These are phyloP conservation scores for Panurus biarmicus DNA, from an alignment of 2,113 vertebrate species.

Conservation along the genomic window DNA sequence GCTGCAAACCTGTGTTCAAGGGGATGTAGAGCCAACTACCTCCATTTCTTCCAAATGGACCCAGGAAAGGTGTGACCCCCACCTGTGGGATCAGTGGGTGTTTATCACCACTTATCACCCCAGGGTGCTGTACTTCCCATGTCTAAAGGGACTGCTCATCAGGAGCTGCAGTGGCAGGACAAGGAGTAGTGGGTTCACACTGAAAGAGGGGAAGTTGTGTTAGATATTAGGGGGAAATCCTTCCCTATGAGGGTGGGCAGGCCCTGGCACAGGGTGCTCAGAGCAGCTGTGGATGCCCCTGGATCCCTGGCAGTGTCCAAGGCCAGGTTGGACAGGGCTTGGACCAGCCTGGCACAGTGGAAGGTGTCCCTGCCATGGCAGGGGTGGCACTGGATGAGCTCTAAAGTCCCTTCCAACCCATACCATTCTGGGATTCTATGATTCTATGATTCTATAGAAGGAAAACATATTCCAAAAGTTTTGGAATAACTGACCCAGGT, in stretches of 20 bases:
- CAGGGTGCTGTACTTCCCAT: neutral
- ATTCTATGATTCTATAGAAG: neutral
- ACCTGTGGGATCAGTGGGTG: fast-evolving
- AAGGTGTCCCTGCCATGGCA: neutral
- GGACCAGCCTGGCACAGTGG: fast-evolving
- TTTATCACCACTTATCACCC: neutral
- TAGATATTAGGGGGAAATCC: neutral
- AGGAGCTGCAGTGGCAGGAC: neutral
- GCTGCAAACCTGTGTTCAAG: neutral
- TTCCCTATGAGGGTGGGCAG: fast-evolving
- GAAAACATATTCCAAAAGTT: neutral
- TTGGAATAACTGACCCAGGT: neutral
- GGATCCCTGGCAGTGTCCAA: neutral
- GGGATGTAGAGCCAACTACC: neutral
- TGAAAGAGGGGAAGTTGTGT: neutral
- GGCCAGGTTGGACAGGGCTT: fast-evolving
- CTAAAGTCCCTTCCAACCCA: neutral
- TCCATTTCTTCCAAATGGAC: neutral
- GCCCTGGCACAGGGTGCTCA: neutral
- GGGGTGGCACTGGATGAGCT: neutral
- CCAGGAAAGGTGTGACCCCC: fast-evolving
- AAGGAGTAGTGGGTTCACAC: neutral
- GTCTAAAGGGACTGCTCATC: neutral
- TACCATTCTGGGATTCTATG: neutral
- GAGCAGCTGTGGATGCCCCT: neutral